Evolutionary conservation across 1,140 invertebrate species (phyloP).

Genomic region (Temnothorax longispinosus): DNA sequence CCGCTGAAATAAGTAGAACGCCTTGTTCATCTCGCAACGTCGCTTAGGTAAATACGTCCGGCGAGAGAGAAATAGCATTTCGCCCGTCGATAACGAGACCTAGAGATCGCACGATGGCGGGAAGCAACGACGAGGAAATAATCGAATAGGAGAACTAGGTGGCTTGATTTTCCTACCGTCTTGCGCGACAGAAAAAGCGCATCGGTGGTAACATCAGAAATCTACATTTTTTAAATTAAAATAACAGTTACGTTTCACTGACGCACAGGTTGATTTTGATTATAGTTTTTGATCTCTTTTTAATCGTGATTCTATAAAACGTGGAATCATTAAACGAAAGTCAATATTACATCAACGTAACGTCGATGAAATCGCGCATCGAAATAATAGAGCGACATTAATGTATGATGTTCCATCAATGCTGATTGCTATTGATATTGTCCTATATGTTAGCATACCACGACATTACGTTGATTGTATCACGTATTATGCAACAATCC

Average conservation of each 20-base stretch:
- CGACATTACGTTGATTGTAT: background rate
- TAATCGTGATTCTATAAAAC: background rate
- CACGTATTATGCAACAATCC: background rate
- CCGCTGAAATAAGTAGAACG: constrained; percentile 59
- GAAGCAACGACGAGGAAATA: constrained; percentile 46
- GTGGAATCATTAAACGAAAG: background rate
- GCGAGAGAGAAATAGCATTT: constrained; percentile 43
- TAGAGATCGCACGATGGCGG: constrained; percentile 24
- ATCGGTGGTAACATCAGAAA: background rate
- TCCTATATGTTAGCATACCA: background rate
- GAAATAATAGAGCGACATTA: constrained; percentile 7
- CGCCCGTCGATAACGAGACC: constrained; percentile 38
- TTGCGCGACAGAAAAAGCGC: background rate
- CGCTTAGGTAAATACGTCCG: constrained; percentile 51
- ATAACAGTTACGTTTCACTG: constrained; percentile 12
- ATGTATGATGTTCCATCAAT: background rate
- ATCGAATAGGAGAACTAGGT: constrained; percentile 50
- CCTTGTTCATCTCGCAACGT: constrained; percentile 47
- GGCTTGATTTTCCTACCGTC: constrained; percentile 29
- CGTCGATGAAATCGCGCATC: background rate
- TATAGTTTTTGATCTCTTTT: constrained; percentile 14
- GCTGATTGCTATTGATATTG: constrained; percentile 2
- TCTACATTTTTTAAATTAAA: constrained; percentile 24
- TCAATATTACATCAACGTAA: background rate
- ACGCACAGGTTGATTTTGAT: background rate